Evolutionary conservation across 2,797 vertebrate species (phyloP), one percentile per base, ranked within the genome.

Genomic region (Catharus ustulatus): DNA sequence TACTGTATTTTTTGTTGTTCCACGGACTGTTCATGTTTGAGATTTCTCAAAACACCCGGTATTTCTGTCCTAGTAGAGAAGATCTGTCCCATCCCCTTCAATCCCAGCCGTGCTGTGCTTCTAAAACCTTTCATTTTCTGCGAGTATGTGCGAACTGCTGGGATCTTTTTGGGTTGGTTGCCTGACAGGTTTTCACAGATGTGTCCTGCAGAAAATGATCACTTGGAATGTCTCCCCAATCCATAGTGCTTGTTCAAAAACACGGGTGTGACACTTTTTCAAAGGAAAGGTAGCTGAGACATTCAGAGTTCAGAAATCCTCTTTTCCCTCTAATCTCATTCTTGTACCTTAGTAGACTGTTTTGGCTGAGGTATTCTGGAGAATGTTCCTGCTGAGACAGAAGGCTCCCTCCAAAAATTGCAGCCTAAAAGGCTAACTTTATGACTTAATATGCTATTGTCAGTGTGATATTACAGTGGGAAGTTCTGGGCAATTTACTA

Each of bases 291-390:
- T 16, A 43, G 43, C 46, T 29, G 46, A 82, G 46, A 76, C 13
- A 30, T 82, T 51, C 43, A 73, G 63, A 46, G 24, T 73, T 32
- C 51, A 82, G 48, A 92, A 89, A 92, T 75, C 26, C 43, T 74
- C 27, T 66, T 92, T 93, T 71, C 42, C n/a, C 27, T 90, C 15
- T 86, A 36, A 81, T 84, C 63, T 62, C 14, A 29, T 88, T 87
- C 38, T 71, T 67, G 45, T 85, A 77, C 49, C 26, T 75, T 34
- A 61, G 74, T 58, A 0, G 2, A 20, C 52, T 69, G 21, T 89
- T 90, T 76, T 67, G 74, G 46, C 48, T 67, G 59, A 73, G 38
- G 22, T 62, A 58, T 93, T 81, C 59, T 86, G 24, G n/a, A 83
- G 43, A 88, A 76, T 2, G 1, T 29, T 80, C 26, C 52, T 67